These are phyloP conservation scores for Nettapus auritus DNA, from an alignment of 2,113 vertebrate genomes.

Conservation along the genomic window DNA sequence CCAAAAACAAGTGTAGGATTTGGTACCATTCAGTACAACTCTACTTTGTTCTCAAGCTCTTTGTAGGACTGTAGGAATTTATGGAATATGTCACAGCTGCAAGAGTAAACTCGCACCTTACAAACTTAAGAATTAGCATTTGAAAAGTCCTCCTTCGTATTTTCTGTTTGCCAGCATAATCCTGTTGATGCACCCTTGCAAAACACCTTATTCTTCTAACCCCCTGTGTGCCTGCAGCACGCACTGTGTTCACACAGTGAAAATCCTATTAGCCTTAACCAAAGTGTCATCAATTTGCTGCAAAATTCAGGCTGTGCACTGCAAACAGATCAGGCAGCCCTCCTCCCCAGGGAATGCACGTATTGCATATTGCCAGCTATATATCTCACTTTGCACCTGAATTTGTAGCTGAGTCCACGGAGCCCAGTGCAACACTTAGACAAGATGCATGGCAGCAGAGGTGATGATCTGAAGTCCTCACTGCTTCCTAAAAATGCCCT, in stretches of 20 bases:
- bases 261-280: conserved; percentile 3
- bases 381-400: background rate
- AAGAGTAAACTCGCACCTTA: background rate
- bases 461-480: background rate
- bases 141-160: background rate
- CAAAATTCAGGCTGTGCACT: background rate
- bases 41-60: background rate
- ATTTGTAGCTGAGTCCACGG: background rate
- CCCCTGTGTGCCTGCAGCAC: background rate
- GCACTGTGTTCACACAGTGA: rapidly evolving
- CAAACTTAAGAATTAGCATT: background rate
- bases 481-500: background rate
- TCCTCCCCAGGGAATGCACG: background rate
- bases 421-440: background rate
- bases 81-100: background rate
- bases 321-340: background rate
- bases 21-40: background rate
- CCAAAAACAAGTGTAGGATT: background rate
- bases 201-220: background rate
- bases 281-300: background rate
- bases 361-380: background rate
- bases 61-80: background rate
- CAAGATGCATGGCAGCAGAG: background rate
- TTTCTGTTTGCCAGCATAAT: background rate
- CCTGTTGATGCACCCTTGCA: background rate